Base-by-base conservation (phyloP, 2,113 vertebrate genomes). In the Epinephelus moara region DNA sequence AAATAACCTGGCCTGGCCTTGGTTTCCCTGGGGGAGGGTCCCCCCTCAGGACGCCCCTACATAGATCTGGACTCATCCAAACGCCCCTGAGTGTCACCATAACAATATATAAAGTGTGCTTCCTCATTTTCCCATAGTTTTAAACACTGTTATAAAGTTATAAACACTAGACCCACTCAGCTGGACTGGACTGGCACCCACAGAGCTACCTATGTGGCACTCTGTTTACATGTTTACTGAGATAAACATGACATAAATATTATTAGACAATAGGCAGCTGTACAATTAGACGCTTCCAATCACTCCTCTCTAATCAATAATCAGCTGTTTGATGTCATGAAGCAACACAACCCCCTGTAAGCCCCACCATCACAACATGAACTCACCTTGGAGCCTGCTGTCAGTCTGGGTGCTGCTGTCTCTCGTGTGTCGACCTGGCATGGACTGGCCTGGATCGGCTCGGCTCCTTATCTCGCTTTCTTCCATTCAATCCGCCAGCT, bases 351-450 rank as follows among this genome's bases (percentile, higher is more conserved):
- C 14, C 13, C 30, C 18, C 21, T 2, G 25, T 0, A 49, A 33
- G 59, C 49, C 69, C 11, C 27, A 49, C 25, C 63, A 66, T 11
- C 13, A 8, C 3, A 75, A 14, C 47, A 62, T 14, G 11, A 67
- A n/a, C 47, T 93, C 87, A 95, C 95, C 95, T 94, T 89, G 92
- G 15, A 90, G 62, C 81, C 80, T 94, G 72, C 92, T 62, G 75
- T 94, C 91, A 71, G 90, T 94, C 89, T 95, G 94, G 4, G 84
- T 89, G 66, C 90, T 60, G 42, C 84, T 75, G 23, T 95, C 93
- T 25, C 27, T 94, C 60, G 69, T 85, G 4, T 81, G 70, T 40
- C 47, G 68, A 42, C 12, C 42, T 3, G 83, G 70, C 13, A 71
- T 21, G 30, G 84, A 21, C 12, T 15, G 72, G 61, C 21, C 62